A percentile compares a stretch with the other conserved stretches of the same genome.
Conservation (phyloP, 2,888 invertebrate genomes). For the Eupithecia inturbata region DNA sequence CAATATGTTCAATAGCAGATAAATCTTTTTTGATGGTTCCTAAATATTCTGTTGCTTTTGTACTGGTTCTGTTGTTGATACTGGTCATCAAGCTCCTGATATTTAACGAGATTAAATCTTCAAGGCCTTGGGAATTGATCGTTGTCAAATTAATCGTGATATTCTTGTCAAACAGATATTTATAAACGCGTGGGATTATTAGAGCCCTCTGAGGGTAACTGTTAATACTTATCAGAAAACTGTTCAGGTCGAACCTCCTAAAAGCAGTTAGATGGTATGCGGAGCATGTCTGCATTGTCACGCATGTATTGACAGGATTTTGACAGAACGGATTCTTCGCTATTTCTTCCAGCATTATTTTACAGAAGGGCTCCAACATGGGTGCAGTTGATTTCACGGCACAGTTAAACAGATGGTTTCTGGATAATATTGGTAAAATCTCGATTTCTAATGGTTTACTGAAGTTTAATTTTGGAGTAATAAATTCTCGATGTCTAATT, state of each 20-base stretch:
- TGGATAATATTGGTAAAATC: slow-evolving; percentile 36
- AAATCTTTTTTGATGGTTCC: slow-evolving; percentile 23
- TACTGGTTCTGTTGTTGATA: background rate
- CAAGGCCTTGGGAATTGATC: slow-evolving; percentile 23
- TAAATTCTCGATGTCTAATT: slow-evolving; percentile 6
- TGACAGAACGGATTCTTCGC: background rate
- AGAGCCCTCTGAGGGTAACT: slow-evolving; percentile 15
- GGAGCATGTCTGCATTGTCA: slow-evolving; percentile 49
- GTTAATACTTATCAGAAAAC: slow-evolving; percentile 38
- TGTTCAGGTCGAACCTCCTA: slow-evolving; percentile 32
- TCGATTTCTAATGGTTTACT: slow-evolving; percentile 23
- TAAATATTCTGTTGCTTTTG: background rate
- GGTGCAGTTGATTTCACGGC: slow-evolving; percentile 4
- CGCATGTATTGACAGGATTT: slow-evolving; percentile 39
- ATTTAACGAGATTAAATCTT: slow-evolving; percentile 24
- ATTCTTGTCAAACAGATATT: slow-evolving; percentile 23
- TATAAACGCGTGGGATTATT: slow-evolving; percentile 11
- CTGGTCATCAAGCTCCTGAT: slow-evolving; percentile 23
- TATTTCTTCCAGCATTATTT: background rate
- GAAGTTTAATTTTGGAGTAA: slow-evolving; percentile 9
- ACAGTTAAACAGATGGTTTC: slow-evolving; percentile 29
- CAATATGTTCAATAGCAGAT: slow-evolving; percentile 18
- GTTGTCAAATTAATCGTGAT: slow-evolving; percentile 26
- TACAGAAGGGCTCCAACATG: background rate
- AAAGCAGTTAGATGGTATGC: slow-evolving; percentile 32